Percentiles rank a stretch among this genome's conserved stretches.
These are phyloP conservation scores for Clarias gariepinus DNA, from an alignment of 2,113 vertebrate species.

Conservation along the genomic window DNA sequence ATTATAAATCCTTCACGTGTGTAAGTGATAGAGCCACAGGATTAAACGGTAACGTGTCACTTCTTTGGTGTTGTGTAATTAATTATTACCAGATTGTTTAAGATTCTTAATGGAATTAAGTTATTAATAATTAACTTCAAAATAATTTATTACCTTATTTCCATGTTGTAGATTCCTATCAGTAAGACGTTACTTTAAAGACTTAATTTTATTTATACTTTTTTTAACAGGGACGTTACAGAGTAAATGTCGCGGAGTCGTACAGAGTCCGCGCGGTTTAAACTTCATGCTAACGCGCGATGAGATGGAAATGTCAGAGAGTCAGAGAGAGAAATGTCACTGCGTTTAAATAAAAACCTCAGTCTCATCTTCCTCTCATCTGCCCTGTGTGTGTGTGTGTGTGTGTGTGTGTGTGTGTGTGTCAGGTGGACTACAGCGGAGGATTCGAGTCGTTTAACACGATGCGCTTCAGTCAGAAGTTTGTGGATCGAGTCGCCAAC, in stretches of 20 bases:
- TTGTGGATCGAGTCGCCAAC: conserved; percentile 89
- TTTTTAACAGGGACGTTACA: neutral
- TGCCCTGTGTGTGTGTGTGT: neutral
- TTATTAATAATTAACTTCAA: no score
- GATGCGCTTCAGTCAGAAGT: conserved; percentile 93
- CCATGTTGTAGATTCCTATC: neutral
- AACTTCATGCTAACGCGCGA: no score
- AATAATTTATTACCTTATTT: neutral
- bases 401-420: conserved; percentile 23
- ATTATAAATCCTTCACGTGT: neutral
- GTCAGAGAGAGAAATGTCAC: neutral
- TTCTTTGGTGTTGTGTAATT: no score
- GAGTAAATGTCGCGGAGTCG: neutral
- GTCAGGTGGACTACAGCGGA: conserved; percentile 92
- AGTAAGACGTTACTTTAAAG: neutral
- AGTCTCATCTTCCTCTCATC: neutral
- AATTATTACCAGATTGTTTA: no score
- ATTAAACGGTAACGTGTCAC: no score
- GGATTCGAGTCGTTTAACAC: conserved; percentile 90
- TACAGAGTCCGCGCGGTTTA: neutral
- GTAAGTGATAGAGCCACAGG: neutral
- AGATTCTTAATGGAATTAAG: no score
- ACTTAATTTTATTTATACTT: neutral
- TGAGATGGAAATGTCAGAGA: neutral
- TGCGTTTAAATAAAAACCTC: neutral